These are phyloP conservation scores for Esox lucius DNA, from an alignment of 2,797 vertebrate genomes.

Conservation along the genomic window DNA sequence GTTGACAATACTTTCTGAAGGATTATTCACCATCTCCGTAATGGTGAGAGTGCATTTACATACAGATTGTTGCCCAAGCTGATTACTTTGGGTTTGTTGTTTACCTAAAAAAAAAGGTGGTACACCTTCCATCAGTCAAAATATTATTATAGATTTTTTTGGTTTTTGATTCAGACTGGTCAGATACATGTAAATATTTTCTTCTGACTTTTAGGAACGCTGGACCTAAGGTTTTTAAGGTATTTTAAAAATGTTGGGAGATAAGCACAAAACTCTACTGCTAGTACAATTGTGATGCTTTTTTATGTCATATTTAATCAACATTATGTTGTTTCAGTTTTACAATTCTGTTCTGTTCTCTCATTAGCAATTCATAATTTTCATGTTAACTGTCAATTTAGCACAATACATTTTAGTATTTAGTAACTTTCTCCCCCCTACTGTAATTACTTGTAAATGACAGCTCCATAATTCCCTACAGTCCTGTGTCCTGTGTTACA, in stretches of 20 bases:
- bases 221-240: too few species aligned
- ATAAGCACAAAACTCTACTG: not conserved
- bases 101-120: constrained; percentile 26
- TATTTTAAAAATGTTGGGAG: not conserved
- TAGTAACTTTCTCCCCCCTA: not conserved
- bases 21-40: constrained; percentile 24
- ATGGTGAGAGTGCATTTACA: constrained; percentile 44
- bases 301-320: too few species aligned
- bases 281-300: not conserved
- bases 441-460: constrained; percentile 18
- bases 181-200: not conserved
- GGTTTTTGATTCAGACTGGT: not conserved
- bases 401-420: not conserved
- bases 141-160: not conserved
- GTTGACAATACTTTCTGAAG: constrained; percentile 34
- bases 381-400: not conserved
- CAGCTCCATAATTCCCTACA: constrained; percentile 29
- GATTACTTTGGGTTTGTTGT: constrained; percentile 24
- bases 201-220: not conserved
- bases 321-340: too few species aligned
- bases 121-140: constrained; percentile 20
- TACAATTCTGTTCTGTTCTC: not conserved
- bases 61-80: constrained; percentile 39
- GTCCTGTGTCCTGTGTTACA: constrained; percentile 26
- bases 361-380: not conserved